Evolutionary conservation across 2,888 invertebrate species (phyloP).

Genomic region (Dromius quadrimaculatus): DNA sequence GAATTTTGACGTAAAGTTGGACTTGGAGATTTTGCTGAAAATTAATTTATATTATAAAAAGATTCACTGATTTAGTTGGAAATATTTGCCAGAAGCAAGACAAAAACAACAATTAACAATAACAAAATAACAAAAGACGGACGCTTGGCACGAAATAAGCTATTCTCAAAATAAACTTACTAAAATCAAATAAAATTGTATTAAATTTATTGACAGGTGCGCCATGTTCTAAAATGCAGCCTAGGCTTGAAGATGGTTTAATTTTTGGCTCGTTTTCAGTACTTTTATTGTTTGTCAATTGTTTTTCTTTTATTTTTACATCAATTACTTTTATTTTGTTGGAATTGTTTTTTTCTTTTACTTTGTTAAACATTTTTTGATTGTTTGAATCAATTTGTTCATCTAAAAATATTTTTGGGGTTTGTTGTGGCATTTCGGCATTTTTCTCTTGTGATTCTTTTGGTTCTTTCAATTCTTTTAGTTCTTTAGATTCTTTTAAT

Average conservation of each 20-base stretch:
- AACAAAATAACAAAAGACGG: neutral
- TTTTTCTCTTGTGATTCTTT: no score
- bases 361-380: no score
- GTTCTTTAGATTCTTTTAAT: no score
- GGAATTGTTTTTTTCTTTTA: conserved; percentile 8
- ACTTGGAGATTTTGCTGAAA: conserved; percentile 61
- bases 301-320: conserved; percentile 37
- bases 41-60: conserved; percentile 50
- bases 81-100: conserved; percentile 17
- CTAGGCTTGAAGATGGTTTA: neutral
- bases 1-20: conserved; percentile 62
- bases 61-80: no score
- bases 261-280: conserved; percentile 33
- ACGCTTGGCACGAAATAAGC: neutral
- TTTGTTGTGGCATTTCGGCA: no score
- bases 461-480: no score
- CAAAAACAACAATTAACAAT: conserved; percentile 24
- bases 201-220: neutral
- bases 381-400: no score
- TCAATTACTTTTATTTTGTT: conserved; percentile 26
- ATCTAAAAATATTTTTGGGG: no score
- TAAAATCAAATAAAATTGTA: neutral
- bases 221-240: conserved; percentile 13
- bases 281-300: conserved; percentile 50
- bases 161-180: conserved; percentile 8